Percentiles rank a stretch among this genome's conserved stretches.
phyloP scores from a whole-genome alignment of 2,113 vertebrate species.

The Machaerirhynchus nigripectus region DNA sequence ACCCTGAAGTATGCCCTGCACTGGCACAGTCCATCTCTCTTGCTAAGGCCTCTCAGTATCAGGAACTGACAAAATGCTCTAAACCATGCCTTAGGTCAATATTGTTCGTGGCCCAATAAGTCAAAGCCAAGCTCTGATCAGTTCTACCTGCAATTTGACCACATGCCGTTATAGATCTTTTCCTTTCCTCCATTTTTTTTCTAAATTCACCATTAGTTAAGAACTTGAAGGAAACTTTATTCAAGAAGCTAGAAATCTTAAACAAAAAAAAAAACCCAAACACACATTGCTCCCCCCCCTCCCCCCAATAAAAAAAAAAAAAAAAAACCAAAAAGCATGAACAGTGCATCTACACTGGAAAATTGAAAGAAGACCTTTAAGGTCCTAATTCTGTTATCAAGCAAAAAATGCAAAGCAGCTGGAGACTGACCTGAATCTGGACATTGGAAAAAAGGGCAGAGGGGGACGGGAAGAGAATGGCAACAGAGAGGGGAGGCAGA shows the following conservation, averaged over 20 bases:
- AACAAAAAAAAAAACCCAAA: rapidly evolving
- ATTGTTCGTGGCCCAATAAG: neutral
- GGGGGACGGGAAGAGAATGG: neutral
- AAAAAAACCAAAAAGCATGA: neutral
- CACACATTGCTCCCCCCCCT: rapidly evolving
- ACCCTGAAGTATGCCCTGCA: neutral
- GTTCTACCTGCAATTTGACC: neutral
- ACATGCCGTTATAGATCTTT: neutral
- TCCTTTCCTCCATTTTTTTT: neutral
- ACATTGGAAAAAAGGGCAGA: neutral
- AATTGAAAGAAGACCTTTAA: neutral
- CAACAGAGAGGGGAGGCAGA: neutral
- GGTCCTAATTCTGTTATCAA: neutral
- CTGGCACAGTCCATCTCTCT: neutral
- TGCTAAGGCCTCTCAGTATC: neutral
- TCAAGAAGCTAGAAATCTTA: neutral
- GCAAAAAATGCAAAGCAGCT: constrained; percentile 4
- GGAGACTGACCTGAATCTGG: neutral
- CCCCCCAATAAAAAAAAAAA: neutral
- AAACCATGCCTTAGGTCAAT: neutral
- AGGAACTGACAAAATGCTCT: neutral
- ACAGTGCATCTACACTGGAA: neutral
- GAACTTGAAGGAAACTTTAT: neutral
- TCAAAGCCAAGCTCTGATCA: neutral
- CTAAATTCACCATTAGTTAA: neutral